Base-by-base conservation (phyloP, 2,113 vertebrate genomes). In the Tupaia tana region DNA sequence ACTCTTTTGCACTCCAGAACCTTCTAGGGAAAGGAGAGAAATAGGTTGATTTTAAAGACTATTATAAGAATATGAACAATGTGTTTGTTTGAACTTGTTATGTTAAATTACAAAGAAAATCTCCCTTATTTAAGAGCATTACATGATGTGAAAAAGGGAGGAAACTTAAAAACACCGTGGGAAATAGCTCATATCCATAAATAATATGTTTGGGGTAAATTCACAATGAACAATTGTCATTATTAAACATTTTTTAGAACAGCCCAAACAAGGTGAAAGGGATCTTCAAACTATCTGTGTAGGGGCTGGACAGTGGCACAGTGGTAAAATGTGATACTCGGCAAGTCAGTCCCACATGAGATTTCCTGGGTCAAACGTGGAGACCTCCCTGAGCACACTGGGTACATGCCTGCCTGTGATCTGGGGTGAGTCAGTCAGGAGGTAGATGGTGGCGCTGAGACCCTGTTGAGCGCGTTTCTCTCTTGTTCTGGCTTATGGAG, bases 171-270 rank as follows among this genome's bases (percentile, higher is more conserved):
- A 70, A 64, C 59, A 80, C 31, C 61, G 34, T 90, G 73, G 29
- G 70, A 75, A 95, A 86, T 16, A 79, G 56, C 16, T 89, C 25
- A 70, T 75, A 79, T 52, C 9, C 9, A 66, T 92, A 34, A 87
- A 54, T 64, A 86, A 93, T 58, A 29, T 9, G 18, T 64, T 91
- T 69, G 29, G 22, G 56, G 67, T 77, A 92, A 67, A 91, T 82
- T n/a, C 83, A 27, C 4, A 84, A 29, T 80, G 75, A 74, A 29
- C 9, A 79, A 7, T 19, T 43, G 24, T 3, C 59, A 85, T 77
- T 82, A 61, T 73, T 56, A 77, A 87, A 89, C n/a, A 70, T 89
- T 27, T 87, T 66, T 93, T 89, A 81, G 61, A 95, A 88, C 9
- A 75, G 25, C 25, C 22, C 22, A 69, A 93, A 31, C 27, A 77